Evolutionary conservation across 2,797 vertebrate species (phyloP), one percentile per base, ranked within the genome.

Genomic region (Falco cherrug): DNA sequence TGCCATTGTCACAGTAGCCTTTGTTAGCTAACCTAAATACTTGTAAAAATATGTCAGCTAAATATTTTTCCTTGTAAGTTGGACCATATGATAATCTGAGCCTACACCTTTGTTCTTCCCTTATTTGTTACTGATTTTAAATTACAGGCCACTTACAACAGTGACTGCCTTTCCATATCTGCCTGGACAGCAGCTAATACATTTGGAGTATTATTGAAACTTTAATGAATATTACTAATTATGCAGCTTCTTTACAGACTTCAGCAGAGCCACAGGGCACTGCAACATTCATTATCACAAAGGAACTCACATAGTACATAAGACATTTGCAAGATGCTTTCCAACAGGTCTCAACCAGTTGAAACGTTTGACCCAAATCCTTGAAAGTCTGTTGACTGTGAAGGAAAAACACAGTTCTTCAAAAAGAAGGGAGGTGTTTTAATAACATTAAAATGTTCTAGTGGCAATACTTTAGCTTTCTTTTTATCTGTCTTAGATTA

Each of bases 401-500:
- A 56, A 63, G 47, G 50, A 71, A 76, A 83, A 87, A 2, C 15
- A 20, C 11, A 69, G 6, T 51, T 75, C 68, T 91, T 89, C 37
- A 70, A 68, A 84, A 57, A 78, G 39, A n/a, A 26, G 51, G 24
- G 39, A 78, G 16, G 4, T 43, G 15, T 54, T 54, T 87, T 68
- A 37, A 26, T 35, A 75, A 22, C 9, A 77, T 68, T 11, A n/a
- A 78, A 33, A 43, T 75, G 37, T 89, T 77, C n/a, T 47, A 39
- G 75, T 71, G 84, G 14, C 24, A 59, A 37, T 70, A 54, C 25
- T 61, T 80, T 64, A 48, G 79, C 59, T 71, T 92, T 13, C 65
- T 25, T 95, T 94, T 92, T 48, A 65, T 81, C n/a, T 93, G 33
- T 26, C 70, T 83, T 88, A 79, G 22, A 24, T 84, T 89, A 73